Base-by-base conservation (phyloP, 2,888 invertebrate genomes). In the Pammene fasciana region DNA sequence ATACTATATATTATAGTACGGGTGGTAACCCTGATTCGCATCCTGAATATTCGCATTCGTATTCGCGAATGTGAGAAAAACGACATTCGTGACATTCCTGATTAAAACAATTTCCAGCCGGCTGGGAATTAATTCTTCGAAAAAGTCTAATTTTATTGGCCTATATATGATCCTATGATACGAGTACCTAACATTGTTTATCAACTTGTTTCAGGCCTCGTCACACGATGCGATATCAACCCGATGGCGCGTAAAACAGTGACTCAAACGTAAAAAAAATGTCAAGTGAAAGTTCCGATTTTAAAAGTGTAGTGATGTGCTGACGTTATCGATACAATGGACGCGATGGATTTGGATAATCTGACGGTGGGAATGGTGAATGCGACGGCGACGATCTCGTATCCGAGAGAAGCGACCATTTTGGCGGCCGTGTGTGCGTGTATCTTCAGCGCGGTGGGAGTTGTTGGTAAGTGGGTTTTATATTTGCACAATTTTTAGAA, bases 391-490 rank as follows among this genome's bases (percentile, higher is more conserved):
- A 76, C 83, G 57, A 78, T 82, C 73, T 62, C 62, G 50, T 97
- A 96, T 84, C 96, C 97, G 18, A 93, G 95, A 75, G 94, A 94
- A 74, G 95, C 96, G 57, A 96, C 97, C 43, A 93, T 97, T 77
- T 92, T 96, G 80, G 97, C 97, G 16, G 96, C 97, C 38, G 93
- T 94, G 68, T 96, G 96, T 84, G 97, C 97, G 46, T 95, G 96
- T 77, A 83, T 96, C 67, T 97, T 97, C 89, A 95, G 96, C 81
- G 86, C 96, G 67, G 92, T 97, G 55, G 97, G 97, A 72, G 94
- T 97, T 71, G 89, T 96, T 71, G 97, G 97, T 97, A 91, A 94
- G 94, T 67, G 52, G 57, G 57, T 74, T 64, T 65, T 59, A 71
- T 34, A 65, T 67, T 68, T 57, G 13, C 18, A 3, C 13, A 26